These are phyloP conservation scores for Phortica magna DNA, from an alignment of 2,888 invertebrate genomes.

Conservation along the genomic window DNA sequence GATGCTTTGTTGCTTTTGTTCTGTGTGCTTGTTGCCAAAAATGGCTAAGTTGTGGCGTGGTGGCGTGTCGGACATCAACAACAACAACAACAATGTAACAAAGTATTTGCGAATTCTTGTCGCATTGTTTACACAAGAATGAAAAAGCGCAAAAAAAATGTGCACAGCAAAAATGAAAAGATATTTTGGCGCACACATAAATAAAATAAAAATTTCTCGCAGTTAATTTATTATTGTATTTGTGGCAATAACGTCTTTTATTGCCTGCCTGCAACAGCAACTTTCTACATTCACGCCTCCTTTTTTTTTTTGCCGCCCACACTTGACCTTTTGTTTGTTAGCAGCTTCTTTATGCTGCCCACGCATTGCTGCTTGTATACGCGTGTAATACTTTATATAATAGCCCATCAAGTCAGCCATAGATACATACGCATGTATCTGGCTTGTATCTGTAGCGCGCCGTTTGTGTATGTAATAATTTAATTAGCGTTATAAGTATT, in stretches of 20 bases:
- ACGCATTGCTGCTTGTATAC: neutral
- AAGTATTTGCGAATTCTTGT: constrained; percentile 13
- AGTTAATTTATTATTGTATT: constrained; percentile 24
- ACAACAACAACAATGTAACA: neutral
- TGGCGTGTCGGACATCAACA: neutral
- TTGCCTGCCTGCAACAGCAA: neutral
- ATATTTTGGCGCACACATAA: constrained; percentile 1
- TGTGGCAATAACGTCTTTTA: constrained; percentile 20
- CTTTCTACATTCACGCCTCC: neutral
- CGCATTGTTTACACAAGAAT: neutral
- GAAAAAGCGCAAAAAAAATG: neutral
- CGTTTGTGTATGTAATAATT: constrained; percentile 6
- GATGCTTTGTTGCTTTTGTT: too few relatives aligned
- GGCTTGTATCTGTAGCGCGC: neutral
- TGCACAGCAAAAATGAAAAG: neutral
- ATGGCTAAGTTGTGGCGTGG: neutral
- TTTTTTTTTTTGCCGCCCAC: neutral
- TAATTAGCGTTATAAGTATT: constrained; percentile 15
- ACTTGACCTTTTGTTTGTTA: neutral
- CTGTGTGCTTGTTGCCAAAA: neutral
- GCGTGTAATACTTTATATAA: neutral
- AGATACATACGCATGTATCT: neutral
- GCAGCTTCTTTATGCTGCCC: neutral
- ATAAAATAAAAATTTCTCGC: neutral
- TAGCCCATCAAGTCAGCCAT: too few relatives aligned